Conservation (phyloP, 2,113 vertebrate species). For the Sceloporus tristichus region DNA sequence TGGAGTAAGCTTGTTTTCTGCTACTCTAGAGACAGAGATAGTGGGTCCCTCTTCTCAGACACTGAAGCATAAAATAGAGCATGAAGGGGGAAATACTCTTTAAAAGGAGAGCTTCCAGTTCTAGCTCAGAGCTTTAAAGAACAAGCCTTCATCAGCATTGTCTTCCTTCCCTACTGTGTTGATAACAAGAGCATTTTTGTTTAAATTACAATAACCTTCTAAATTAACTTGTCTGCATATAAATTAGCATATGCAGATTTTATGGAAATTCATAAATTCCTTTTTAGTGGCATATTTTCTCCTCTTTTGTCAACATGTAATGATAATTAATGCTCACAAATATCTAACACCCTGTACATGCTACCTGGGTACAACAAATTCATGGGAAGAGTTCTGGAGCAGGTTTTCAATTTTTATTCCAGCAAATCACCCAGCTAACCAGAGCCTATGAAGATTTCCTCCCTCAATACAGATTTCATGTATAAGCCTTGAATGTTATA, state of each 20-base stretch:
- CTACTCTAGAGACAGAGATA: too few relatives aligned
- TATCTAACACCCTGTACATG: background rate
- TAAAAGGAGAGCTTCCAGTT: background rate
- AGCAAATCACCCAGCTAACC: background rate
- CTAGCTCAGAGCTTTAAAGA: background rate
- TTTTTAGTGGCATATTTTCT: background rate
- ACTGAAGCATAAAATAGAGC: too few relatives aligned
- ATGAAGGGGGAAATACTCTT: background rate
- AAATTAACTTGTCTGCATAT: background rate
- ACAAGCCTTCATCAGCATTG: too few relatives aligned
- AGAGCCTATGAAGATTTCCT: background rate
- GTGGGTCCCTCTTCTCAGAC: too few relatives aligned
- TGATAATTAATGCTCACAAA: background rate
- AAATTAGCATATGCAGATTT: background rate
- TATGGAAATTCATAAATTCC: background rate
- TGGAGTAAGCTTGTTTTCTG: too few relatives aligned
- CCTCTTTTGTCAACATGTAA: background rate
- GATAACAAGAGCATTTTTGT: too few relatives aligned
- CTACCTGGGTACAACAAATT: background rate
- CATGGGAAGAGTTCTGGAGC: background rate
- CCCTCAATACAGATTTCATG: slow-evolving; percentile 51
- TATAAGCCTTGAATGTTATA: slow-evolving; percentile 43
- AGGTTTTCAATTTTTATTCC: background rate
- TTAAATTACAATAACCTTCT: too few relatives aligned
- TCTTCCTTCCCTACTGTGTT: too few relatives aligned